A percentile compares a stretch with the other conserved stretches of the same genome.
phyloP scores from a whole-genome alignment of 2,797 vertebrate genomes.

The Ceryle rudis region DNA sequence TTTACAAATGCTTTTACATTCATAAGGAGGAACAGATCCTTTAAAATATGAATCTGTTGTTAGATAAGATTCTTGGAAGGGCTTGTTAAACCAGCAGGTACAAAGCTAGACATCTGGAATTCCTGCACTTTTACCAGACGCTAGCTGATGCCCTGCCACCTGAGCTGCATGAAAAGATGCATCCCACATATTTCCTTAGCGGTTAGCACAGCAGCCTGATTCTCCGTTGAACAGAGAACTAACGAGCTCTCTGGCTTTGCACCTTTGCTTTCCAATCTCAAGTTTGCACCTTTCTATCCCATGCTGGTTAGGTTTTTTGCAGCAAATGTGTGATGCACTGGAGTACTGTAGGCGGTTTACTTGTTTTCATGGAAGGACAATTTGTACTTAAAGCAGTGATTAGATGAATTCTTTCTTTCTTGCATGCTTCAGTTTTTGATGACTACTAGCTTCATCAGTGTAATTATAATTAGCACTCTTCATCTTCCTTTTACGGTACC shows the following conservation, averaged over 20 bases:
- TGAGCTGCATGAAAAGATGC: constrained; percentile 44
- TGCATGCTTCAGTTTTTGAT: constrained; percentile 82
- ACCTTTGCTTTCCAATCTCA: constrained; percentile 54
- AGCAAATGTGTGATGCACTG: constrained; percentile 25
- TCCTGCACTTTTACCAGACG: neutral
- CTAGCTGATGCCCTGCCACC: constrained; percentile 32
- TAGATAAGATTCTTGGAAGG: neutral
- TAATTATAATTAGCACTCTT: constrained; percentile 90
- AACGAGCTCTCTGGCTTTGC: constrained; percentile 51
- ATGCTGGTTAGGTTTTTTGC: constrained; percentile 40
- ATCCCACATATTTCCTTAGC: neutral
- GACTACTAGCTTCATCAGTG: constrained; percentile 86
- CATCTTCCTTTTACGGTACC: constrained; percentile 84
- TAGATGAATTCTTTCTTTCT: constrained; percentile 74
- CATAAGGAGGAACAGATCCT: constrained; percentile 9
- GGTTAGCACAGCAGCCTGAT: neutral
- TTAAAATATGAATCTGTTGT: constrained; percentile 5
- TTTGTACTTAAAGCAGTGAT: constrained; percentile 75
- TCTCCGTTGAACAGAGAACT: neutral
- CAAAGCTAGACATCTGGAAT: constrained; percentile 21
- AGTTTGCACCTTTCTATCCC: constrained; percentile 33
- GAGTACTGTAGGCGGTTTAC: constrained; percentile 64
- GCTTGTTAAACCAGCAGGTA: constrained; percentile 17
- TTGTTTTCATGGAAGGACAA: constrained; percentile 74
- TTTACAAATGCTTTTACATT: neutral